phyloP scores from a whole-genome alignment of 2,113 vertebrate genomes.

The Lasiurus borealis region DNA sequence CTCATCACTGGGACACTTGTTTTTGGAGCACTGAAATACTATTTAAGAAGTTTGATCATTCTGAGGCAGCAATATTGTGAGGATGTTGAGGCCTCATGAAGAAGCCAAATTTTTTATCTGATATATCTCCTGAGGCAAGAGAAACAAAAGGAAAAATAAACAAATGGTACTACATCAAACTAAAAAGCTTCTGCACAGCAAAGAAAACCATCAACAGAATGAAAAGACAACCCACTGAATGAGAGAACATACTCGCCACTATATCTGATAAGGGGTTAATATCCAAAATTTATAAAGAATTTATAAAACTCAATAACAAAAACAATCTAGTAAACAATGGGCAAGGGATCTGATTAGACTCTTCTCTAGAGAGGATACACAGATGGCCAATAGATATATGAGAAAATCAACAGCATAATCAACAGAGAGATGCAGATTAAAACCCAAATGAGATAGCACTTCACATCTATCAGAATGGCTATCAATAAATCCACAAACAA shows the following conservation, averaged over 20 bases:
- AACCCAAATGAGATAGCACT: not conserved
- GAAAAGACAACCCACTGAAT: not conserved
- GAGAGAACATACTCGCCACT: not conserved
- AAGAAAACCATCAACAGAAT: not conserved
- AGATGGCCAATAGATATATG: not conserved
- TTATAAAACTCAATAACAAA: not conserved
- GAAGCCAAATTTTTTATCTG: not conserved
- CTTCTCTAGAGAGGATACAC: not conserved
- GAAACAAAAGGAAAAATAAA: not conserved
- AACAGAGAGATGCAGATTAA: not conserved
- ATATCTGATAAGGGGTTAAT: not conserved
- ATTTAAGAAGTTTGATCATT: not conserved
- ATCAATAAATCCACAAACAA: not conserved
- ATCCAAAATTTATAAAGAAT: not conserved
- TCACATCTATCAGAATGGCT: not conserved
- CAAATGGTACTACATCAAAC: not conserved
- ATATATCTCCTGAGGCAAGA: not conserved
- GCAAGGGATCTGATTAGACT: not conserved
- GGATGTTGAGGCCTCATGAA: not conserved
- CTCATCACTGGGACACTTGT: not conserved
- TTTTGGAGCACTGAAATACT: not conserved
- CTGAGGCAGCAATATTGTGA: not conserved
- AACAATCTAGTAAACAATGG: not conserved
- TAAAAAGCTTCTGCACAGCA: not conserved
- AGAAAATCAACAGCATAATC: not conserved